phyloP scores from a whole-genome alignment of 2,113 vertebrate species.

The Onychostoma macrolepis region DNA sequence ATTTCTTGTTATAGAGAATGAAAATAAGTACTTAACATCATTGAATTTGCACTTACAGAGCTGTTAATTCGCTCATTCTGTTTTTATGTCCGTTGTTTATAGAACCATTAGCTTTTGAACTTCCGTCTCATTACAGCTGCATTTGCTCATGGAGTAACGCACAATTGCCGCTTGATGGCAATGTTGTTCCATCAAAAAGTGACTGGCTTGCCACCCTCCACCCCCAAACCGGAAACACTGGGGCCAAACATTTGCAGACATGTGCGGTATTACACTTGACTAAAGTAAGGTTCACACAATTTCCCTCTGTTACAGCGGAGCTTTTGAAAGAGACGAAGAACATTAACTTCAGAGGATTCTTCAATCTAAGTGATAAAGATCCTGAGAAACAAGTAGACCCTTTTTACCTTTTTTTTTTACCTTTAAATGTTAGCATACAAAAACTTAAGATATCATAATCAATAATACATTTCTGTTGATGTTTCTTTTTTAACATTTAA shows the following conservation, averaged over 20 bases:
- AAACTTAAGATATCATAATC: not conserved
- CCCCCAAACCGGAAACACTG: slow-evolving; percentile 25
- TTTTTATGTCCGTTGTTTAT: slow-evolving; percentile 64
- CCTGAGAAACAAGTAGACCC: slow-evolving; percentile 3
- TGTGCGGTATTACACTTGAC: slow-evolving; percentile 47
- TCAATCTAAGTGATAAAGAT: not conserved
- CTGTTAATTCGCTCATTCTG: slow-evolving; percentile 47
- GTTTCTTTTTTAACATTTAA: not conserved
- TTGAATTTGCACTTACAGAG: slow-evolving; percentile 43
- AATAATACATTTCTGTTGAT: not conserved
- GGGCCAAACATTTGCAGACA: slow-evolving; percentile 24
- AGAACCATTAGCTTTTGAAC: slow-evolving; percentile 63
- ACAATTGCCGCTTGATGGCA: slow-evolving; percentile 81
- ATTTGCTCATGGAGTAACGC: not conserved
- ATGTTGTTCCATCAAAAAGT: slow-evolving; percentile 79
- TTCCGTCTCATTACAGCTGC: slow-evolving; percentile 33
- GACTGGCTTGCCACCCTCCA: not conserved
- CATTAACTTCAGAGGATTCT: slow-evolving; percentile 12
- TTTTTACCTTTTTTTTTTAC: not conserved
- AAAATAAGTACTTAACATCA: slow-evolving; percentile 54
- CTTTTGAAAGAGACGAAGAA: slow-evolving; percentile 9
- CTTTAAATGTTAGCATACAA: not conserved
- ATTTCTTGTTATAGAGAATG: slow-evolving; percentile 32
- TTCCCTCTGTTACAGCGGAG: slow-evolving; percentile 5
- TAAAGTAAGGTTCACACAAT: slow-evolving; percentile 47